phyloP scores from a whole-genome alignment of 2,888 invertebrate species.

The Nysson spinosus region DNA sequence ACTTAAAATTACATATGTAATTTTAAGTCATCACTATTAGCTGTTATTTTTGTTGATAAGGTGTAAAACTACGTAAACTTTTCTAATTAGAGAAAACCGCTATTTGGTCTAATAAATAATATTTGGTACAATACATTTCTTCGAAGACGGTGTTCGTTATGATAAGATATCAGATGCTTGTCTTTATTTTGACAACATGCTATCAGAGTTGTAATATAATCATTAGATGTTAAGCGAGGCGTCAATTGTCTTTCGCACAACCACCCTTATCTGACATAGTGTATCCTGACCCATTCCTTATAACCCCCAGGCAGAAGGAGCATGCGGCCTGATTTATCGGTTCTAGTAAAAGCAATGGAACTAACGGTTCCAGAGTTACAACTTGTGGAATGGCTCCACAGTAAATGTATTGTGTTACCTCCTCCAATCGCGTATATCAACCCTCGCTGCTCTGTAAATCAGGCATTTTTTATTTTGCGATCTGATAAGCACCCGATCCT shows the following conservation, averaged over 20 bases:
- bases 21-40: no score
- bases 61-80: no score
- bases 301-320: conserved; percentile 18
- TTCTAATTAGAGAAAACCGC: no score
- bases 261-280: conserved; percentile 18
- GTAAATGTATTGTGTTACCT: conserved; percentile 18
- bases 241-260: conserved; percentile 34
- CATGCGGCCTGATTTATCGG: conserved; percentile 46
- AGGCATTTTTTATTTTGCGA: background rate
- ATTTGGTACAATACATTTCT: no score
- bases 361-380: conserved; percentile 24
- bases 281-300: conserved; percentile 17
- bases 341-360: conserved; percentile 31
- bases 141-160: no score
- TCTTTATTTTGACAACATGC: background rate
- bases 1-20: no score
- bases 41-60: no score
- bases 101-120: no score
- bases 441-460: background rate
- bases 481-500: no score
- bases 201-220: background rate
- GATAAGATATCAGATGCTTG: no score
- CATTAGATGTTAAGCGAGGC: background rate
- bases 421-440: conserved; percentile 10
- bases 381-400: background rate